Evolutionary conservation across 2,113 vertebrate genomes (phyloP).

Genomic region (Pyxicephalus adspersus): DNA sequence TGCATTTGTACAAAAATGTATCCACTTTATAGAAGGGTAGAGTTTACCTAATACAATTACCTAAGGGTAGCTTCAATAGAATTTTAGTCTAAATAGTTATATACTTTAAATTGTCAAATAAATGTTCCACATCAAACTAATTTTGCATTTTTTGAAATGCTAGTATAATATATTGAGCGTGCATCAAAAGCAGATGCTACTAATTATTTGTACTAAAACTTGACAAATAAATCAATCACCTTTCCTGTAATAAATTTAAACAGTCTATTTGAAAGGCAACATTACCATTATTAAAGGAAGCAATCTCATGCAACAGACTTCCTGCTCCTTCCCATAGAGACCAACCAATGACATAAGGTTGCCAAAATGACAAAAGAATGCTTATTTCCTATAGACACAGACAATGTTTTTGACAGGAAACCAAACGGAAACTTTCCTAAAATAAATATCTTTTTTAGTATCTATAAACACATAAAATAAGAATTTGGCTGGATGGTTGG

Average conservation of each 20-base stretch:
- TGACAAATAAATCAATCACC: not conserved
- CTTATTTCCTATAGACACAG: constrained; percentile 3
- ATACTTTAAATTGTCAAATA: too few species aligned
- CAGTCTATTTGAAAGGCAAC: not conserved
- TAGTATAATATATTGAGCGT: not conserved
- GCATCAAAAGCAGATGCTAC: not conserved
- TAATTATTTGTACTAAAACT: not conserved
- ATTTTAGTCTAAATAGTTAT: too few species aligned
- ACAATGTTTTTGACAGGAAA: constrained; percentile 16
- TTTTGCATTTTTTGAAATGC: too few species aligned
- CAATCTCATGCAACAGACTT: not conserved
- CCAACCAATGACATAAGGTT: not conserved
- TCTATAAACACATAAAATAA: too few species aligned
- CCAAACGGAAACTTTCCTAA: not conserved
- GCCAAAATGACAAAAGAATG: not conserved
- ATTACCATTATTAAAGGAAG: constrained; percentile 17
- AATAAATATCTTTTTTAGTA: too few species aligned
- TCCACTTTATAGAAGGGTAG: too few species aligned
- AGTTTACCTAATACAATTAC: too few species aligned
- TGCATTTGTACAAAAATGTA: too few species aligned
- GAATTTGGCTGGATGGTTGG: too few species aligned
- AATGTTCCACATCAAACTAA: too few species aligned
- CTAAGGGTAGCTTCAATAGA: too few species aligned
- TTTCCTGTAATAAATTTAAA: constrained; percentile 30
- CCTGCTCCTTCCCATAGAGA: not conserved